Conservation (phyloP, 2,888 invertebrate genomes). For the Drosophila peninsularis region DNA sequence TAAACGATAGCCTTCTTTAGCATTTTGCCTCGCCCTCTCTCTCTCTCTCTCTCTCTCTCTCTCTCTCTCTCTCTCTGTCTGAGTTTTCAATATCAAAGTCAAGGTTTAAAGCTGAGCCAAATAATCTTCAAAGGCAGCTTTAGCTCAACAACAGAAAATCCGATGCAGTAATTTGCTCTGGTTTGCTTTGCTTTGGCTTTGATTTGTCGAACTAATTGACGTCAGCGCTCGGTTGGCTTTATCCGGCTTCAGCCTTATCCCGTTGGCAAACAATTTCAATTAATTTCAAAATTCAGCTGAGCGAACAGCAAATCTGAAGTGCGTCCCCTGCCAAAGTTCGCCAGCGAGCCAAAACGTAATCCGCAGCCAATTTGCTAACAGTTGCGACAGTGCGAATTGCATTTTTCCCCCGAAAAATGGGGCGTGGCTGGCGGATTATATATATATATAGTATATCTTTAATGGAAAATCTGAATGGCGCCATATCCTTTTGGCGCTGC, state of each 20-base stretch:
- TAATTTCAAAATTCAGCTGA: slow-evolving; percentile 71
- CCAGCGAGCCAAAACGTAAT: slow-evolving; percentile 29
- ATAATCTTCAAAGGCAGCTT: slow-evolving; percentile 45
- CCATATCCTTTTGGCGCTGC: slow-evolving; percentile 24
- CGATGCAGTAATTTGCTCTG: slow-evolving; percentile 17
- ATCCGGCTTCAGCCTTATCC: slow-evolving; percentile 39
- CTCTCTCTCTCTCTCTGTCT: background rate
- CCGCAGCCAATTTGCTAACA: slow-evolving; percentile 33
- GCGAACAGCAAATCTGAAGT: slow-evolving; percentile 44
- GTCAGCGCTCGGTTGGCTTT: slow-evolving; percentile 45
- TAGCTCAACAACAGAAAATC: slow-evolving; percentile 14
- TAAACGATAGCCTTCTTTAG: background rate
- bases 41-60: too few relatives aligned
- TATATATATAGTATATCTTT: slow-evolving; percentile 31
- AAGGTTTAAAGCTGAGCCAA: slow-evolving; percentile 2
- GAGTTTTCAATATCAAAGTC: slow-evolving; percentile 30
- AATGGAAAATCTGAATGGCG: slow-evolving; percentile 65
- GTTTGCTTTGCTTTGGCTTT: slow-evolving; percentile 19
- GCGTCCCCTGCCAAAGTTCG: slow-evolving; percentile 5
- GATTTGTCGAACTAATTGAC: slow-evolving; percentile 59
- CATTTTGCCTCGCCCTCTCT: background rate
- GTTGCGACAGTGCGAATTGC: slow-evolving; percentile 46
- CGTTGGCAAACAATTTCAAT: slow-evolving; percentile 66
- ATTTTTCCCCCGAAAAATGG: slow-evolving; percentile 21
- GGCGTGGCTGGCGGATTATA: background rate